Evolutionary conservation across 64 coral and sea anemone genomes (phyloP).

Genomic region (Actinia tenebrosa): DNA sequence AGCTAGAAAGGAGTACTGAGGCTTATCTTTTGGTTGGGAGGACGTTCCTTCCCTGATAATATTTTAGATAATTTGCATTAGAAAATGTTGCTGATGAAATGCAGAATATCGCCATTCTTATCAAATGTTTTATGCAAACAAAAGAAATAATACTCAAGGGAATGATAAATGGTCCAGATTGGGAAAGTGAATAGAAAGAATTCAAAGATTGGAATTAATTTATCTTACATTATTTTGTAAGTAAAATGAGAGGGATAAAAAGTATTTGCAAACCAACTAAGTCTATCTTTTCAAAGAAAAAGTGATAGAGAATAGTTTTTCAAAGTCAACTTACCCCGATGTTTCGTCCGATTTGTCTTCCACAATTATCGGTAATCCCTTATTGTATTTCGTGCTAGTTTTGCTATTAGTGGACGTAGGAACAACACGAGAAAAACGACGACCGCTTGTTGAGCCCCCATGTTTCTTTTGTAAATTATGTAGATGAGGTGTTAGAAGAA

Average conservation of each 20-base stretch:
- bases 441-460: neutral
- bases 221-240: too few species aligned
- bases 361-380: neutral
- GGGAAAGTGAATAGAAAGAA: too few species aligned
- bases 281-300: neutral
- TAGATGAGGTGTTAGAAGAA: constrained; percentile 73
- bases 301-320: neutral
- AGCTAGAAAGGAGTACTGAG: neutral
- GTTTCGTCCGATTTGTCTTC: neutral
- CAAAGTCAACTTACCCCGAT: neutral
- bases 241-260: too few species aligned
- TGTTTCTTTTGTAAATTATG: constrained; percentile 68
- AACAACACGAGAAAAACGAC: constrained; percentile 19
- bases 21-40: neutral
- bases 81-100: neutral
- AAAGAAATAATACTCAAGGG: too few species aligned
- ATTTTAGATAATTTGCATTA: neutral
- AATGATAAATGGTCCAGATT: too few species aligned
- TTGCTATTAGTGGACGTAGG: neutral
- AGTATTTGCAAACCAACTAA: too few species aligned
- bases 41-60: neutral
- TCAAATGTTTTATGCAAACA: too few species aligned
- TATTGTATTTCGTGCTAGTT: neutral
- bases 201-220: too few species aligned
- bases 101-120: too few species aligned